Evolutionary conservation across 2,797 vertebrate species (phyloP), one percentile per base, ranked within the genome.

Genomic region (Manis pentadactyla): DNA sequence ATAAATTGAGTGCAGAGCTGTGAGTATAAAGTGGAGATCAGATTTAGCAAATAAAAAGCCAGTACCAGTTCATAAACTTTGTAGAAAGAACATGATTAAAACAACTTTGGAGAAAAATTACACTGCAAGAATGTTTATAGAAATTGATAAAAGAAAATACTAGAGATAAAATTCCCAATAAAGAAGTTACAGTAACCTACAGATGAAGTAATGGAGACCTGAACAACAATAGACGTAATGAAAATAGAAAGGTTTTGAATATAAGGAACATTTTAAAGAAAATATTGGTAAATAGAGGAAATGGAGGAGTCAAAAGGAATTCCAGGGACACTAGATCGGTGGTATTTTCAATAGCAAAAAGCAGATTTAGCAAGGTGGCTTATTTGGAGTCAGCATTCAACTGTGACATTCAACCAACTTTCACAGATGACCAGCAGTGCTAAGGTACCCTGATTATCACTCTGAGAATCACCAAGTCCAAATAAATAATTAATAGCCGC

Each of bases 21-120:
- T 59, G 9, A 87, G 7, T 63, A 86, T 10, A 74, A 92, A 82
- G 46, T 69, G 23, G 14, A 25, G 51, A 42, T 31, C 27, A 61
- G 3, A 85, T 55, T 75, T 88, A 84, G n/a, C 55, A 68, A 93
- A 59, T 59, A 49, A 94, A 59, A 21, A 94, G 1, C 14, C 27
- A 75, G 18, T 78, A 46, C 46, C 46, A 11, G 57, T 49, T 53
- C n/a, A 42, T 87, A 17, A 93, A 77, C 7, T 18, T 66, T 29
- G 14, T 46, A 94, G 42, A 82, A 61, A 94, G 78, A 42, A 90
- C 1, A 63, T 59, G 19, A 87, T 78, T 49, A 53, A 63, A 82
- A 87, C 31, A 86, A 39, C 59, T 23, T 71, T 94, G 84, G 69
- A 66, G 66, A 93, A 84, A 93, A 75, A 71, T 69, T 84, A 66